phyloP scores from a whole-genome alignment of 2,797 vertebrate genomes.

The Mionectes olivaceus region DNA sequence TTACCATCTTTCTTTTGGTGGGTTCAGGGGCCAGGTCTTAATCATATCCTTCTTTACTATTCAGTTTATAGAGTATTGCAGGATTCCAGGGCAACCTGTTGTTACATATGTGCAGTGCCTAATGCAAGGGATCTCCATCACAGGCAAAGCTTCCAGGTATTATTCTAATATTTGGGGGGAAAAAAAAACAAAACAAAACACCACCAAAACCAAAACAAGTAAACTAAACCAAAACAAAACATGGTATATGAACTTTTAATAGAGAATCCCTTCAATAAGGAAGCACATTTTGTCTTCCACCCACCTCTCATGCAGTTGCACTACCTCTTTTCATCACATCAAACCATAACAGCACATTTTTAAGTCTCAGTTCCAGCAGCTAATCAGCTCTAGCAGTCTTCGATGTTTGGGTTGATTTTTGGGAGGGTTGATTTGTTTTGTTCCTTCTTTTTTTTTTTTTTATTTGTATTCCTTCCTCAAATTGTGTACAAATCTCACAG shows the following conservation, averaged over 20 bases:
- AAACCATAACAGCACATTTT: background rate
- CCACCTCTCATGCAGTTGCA: background rate
- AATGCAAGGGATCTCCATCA: background rate
- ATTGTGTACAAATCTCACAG: background rate
- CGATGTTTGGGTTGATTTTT: background rate
- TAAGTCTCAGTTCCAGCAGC: background rate
- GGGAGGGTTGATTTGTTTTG: background rate
- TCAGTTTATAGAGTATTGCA: background rate
- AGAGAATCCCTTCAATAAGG: background rate
- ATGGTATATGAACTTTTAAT: background rate
- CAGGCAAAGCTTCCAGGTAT: background rate
- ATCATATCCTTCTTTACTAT: background rate
- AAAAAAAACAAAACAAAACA: no score
- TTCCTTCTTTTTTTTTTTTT: no score
- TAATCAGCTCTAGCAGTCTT: background rate
- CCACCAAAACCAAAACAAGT: no score
- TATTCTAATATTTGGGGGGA: background rate
- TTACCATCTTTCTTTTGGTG: background rate
- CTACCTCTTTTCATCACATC: fast-evolving
- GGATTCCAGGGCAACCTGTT: background rate
- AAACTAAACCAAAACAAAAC: background rate
- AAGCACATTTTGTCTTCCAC: background rate
- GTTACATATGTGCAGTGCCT: fast-evolving
- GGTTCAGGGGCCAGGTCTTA: background rate
- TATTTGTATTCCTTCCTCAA: background rate